Base-by-base conservation (phyloP, 2,113 vertebrate species). In the Protomyctophum bolini region DNA sequence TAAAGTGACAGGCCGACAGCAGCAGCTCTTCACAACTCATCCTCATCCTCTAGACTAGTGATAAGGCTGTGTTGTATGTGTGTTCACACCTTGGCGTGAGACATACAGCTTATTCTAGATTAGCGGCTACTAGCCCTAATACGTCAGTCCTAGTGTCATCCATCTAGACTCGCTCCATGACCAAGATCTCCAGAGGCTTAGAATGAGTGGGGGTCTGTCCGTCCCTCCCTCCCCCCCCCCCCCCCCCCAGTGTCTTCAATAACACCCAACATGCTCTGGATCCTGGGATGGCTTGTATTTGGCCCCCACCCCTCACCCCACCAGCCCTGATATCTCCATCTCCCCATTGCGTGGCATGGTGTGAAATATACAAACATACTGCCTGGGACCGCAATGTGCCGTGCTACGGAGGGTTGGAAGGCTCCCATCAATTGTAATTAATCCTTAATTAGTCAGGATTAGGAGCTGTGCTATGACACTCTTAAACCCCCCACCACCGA, bases 361-460 rank as follows among this genome's bases (percentile, higher is more conserved):
- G 76, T 79, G 80, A 87, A 83, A 76, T 72, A 83, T 66, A 85
- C 80, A 90, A 87, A 92, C 83, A 81, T 79, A 80, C 72, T 79
- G 77, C 87, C 74, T 86, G 74, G 76, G 80, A 83, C 83, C 81
- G 75, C 70, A 70, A 67, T 68, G 76, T 66, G 75, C 73, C 67
- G 59, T 76, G 82, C 81, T 83, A 76, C 77, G 66, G 72, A 85
- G 85, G 87, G 89, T 85, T 88, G 88, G 90, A 90, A 89, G 89
- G 84, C 87, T 86, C 88, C 89, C 91, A 94, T 94, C 92, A 91
- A 91, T 91, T 92, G 90, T 91, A 93, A 94, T 94, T 92, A 94
- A 92, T 92, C 88, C 91, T 89, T 93, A 93, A 93, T 94, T 94
- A 94, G 91, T 92, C 89, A 86, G 89, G 91, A 94, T 93, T 94